Evolutionary conservation across 2,797 vertebrate species (phyloP).

Genomic region (Strix occidentalis): DNA sequence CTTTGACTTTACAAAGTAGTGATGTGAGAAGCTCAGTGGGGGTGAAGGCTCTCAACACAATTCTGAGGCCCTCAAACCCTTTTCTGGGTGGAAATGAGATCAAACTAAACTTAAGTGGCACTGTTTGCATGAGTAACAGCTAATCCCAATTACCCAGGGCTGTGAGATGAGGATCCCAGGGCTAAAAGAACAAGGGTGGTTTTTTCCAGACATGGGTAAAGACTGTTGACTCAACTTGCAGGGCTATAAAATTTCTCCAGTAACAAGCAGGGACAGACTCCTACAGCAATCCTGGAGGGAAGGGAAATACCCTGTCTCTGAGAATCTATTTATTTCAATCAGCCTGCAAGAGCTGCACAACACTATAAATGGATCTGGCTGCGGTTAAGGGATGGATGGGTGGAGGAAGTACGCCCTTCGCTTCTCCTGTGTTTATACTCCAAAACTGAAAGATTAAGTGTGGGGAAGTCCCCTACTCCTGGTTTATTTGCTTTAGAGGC

Average conservation of each 20-base stretch:
- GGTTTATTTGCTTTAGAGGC: not conserved
- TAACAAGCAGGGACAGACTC: conserved; percentile 54
- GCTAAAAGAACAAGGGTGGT: not conserved
- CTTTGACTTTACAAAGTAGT: not conserved
- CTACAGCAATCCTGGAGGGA: conserved; percentile 40
- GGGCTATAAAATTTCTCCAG: conserved; percentile 23
- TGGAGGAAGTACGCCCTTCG: not conserved
- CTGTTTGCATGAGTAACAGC: not conserved
- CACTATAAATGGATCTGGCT: not conserved
- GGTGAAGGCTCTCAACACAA: not conserved
- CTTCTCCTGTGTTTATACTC: not conserved
- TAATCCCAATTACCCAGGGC: not conserved
- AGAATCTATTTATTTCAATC: conserved; percentile 47
- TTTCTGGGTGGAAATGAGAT: conserved; percentile 4
- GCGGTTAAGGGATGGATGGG: not conserved
- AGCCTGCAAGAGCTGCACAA: not conserved
- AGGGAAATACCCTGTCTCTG: conserved; percentile 50
- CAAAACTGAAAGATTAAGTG: not conserved
- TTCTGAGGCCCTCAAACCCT: not conserved
- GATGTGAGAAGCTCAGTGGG: not conserved
- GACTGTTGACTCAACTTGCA: conserved; percentile 29
- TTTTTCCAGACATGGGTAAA: not conserved
- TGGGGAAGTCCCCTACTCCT: not conserved
- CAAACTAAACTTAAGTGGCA: conserved; percentile 1
- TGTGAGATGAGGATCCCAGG: not conserved